phyloP scores from a whole-genome alignment of 2,888 invertebrate genomes.

The Pristionchus arcanus region DNA sequence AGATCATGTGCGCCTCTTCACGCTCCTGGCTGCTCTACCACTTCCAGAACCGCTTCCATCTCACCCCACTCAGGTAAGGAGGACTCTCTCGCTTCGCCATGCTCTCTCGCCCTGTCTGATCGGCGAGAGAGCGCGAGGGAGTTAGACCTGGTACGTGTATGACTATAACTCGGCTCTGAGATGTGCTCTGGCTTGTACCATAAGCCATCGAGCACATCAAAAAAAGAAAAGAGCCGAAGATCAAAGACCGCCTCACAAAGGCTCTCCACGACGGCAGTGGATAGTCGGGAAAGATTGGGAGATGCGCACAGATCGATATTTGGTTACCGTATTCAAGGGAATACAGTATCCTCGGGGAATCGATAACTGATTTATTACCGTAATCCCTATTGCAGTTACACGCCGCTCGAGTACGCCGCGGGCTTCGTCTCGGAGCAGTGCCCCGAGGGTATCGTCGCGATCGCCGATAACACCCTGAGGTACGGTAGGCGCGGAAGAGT shows the following conservation, averaged over 20 bases:
- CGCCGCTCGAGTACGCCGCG: constrained; percentile 95
- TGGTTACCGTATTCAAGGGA: too few relatives aligned
- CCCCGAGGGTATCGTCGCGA: constrained; percentile 98
- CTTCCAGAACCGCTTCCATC: constrained; percentile 89
- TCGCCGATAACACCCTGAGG: constrained; percentile 95
- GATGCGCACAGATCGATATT: background rate
- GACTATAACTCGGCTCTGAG: background rate
- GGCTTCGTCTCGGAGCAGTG: constrained; percentile 97
- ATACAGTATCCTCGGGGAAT: background rate
- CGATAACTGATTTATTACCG: constrained; percentile 17
- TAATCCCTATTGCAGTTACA: constrained; percentile 49
- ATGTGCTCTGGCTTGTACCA: background rate
- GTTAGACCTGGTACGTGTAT: too few relatives aligned
- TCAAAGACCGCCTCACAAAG: background rate
- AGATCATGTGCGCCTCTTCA: constrained; percentile 95
- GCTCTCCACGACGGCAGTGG: constrained; percentile 1
- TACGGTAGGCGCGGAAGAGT: constrained; percentile 62
- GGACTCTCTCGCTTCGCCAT: background rate
- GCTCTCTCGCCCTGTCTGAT: background rate
- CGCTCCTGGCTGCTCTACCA: constrained; percentile 98
- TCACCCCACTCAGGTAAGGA: constrained; percentile 84
- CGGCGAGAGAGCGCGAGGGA: constrained; percentile 79
- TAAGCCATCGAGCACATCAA: background rate
- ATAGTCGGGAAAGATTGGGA: constrained; percentile 26
- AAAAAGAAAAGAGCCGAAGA: background rate